Percentiles rank a stretch among this genome's conserved stretches.
These are phyloP conservation scores for Cyclophora albipunctata DNA, from an alignment of 2,888 invertebrate genomes.

Conservation along the genomic window DNA sequence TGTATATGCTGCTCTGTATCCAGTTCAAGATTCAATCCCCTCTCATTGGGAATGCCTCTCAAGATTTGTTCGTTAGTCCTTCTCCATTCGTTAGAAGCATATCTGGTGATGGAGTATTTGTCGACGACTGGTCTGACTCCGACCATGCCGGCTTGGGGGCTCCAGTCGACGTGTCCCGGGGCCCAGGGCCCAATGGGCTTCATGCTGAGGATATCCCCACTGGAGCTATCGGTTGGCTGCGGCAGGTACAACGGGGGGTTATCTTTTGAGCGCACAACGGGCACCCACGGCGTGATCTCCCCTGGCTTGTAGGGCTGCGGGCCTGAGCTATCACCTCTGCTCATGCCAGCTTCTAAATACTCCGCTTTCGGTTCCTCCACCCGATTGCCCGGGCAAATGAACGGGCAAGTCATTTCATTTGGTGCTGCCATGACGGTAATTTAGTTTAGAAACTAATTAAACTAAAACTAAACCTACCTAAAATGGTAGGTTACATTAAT, in stretches of 20 bases:
- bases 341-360: constrained; percentile 27
- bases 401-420: constrained; percentile 39
- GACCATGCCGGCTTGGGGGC: constrained; percentile 81
- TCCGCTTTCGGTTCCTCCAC: neutral
- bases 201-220: constrained; percentile 61
- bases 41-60: constrained; percentile 45
- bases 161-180: constrained; percentile 83
- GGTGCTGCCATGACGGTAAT: constrained; percentile 35
- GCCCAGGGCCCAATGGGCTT: constrained; percentile 81
- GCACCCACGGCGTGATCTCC: constrained; percentile 41
- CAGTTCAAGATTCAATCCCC: constrained; percentile 39
- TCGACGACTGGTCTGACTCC: constrained; percentile 86
- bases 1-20: constrained; percentile 42
- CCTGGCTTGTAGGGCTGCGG: constrained; percentile 51
- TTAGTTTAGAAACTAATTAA: constrained; percentile 19
- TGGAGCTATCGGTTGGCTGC: constrained; percentile 56
- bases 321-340: constrained; percentile 21
- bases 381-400: constrained; percentile 39
- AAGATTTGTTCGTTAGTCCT: constrained; percentile 72
- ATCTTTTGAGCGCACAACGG: constrained; percentile 41
- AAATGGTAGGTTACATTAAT: neutral
- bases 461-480: constrained; percentile 11
- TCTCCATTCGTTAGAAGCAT: constrained; percentile 84
- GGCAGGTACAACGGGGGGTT: constrained; percentile 61
- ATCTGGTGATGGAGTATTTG: constrained; percentile 84